Evolutionary conservation across 1,140 invertebrate genomes (phyloP).

Genomic region (Zaprionus kolodkinae): DNA sequence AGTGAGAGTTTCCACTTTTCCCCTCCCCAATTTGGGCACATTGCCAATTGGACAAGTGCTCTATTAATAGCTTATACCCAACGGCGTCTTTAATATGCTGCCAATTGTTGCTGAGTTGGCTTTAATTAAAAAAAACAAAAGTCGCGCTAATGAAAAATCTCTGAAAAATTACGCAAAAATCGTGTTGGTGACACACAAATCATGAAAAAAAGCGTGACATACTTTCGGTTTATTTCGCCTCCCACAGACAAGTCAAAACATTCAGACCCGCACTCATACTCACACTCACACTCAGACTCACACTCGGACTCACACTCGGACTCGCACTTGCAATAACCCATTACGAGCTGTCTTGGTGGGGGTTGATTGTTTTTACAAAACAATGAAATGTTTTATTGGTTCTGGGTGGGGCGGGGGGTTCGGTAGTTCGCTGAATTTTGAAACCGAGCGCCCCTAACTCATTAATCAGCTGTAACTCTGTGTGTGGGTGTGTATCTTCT

Average conservation of each 20-base stretch:
- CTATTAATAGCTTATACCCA: constrained; percentile 38
- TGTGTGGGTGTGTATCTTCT: constrained; percentile 35
- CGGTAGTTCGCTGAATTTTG: constrained; percentile 47
- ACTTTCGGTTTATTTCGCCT: constrained; percentile 25
- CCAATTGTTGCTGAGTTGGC: constrained; percentile 27
- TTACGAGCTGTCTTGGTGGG: background rate
- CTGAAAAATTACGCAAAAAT: constrained; percentile 1
- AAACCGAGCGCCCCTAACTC: constrained; percentile 47
- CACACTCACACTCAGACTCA: background rate
- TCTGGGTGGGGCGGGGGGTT: background rate
- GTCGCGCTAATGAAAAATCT: constrained; percentile 43
- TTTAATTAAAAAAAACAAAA: constrained; percentile 48
- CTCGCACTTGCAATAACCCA: constrained; percentile 3
- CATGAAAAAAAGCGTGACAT: constrained; percentile 17
- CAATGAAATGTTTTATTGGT: constrained; percentile 35
- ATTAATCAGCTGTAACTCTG: constrained; percentile 48
- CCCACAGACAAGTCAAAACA: background rate
- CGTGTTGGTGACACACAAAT: constrained; percentile 2
- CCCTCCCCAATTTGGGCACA: constrained; percentile 28
- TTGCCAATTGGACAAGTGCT: constrained; percentile 53
- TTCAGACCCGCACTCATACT: background rate
- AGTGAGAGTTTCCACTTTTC: background rate
- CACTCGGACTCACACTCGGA: background rate
- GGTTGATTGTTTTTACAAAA: constrained; percentile 22
- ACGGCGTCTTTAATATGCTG: constrained; percentile 51